These are phyloP conservation scores for Apus apus DNA, from an alignment of 2,113 vertebrate species.

Conservation along the genomic window DNA sequence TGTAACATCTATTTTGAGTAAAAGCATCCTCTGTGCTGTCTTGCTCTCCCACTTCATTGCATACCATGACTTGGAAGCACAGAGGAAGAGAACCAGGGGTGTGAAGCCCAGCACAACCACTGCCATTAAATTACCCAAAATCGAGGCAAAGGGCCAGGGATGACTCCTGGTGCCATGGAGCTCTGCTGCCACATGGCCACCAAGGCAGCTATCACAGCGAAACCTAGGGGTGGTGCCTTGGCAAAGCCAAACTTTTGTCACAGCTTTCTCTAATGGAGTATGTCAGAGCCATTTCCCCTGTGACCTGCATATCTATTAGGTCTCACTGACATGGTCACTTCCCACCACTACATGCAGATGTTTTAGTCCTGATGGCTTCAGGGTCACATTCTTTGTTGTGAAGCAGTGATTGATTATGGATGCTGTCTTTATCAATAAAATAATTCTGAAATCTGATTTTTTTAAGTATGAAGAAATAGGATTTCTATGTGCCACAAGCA, in stretches of 20 bases:
- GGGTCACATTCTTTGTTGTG: neutral
- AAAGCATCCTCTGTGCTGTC: neutral
- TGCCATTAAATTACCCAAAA: neutral
- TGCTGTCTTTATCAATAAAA: neutral
- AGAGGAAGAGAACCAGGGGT: neutral
- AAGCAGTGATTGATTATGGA: neutral
- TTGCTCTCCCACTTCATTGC: neutral
- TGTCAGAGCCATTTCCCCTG: neutral
- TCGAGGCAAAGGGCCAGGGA: neutral
- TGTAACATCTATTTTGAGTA: neutral
- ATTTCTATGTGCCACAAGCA: neutral
- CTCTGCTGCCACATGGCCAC: neutral
- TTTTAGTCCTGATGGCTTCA: neutral
- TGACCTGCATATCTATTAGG: neutral
- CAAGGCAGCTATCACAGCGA: neutral
- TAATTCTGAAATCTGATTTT: neutral
- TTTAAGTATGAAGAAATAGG: neutral
- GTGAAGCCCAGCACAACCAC: fast-evolving
- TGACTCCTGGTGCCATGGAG: neutral
- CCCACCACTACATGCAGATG: neutral
- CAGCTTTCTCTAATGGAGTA: neutral
- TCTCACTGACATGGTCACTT: neutral
- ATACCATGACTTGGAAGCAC: neutral
- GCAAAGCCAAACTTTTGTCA: neutral
- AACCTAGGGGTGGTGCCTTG: neutral